A percentile compares a stretch with the other conserved stretches of the same genome.
phyloP scores from a whole-genome alignment of 2,888 invertebrate genomes.

The Crioceris asparagi region DNA sequence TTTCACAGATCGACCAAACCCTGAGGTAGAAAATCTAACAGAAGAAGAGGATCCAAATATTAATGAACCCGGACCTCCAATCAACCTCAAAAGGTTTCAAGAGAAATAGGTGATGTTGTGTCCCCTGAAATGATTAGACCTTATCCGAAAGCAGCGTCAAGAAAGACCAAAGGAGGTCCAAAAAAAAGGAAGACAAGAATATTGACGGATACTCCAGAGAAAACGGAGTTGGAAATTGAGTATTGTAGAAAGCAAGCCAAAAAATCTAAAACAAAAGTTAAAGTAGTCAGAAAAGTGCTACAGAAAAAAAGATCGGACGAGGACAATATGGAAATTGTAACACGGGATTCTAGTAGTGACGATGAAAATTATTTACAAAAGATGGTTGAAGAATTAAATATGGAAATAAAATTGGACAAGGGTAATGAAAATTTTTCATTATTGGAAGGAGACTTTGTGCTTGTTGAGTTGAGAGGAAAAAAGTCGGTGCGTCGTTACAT shows the following conservation, averaged over 20 bases:
- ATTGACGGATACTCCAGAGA: slow-evolving; percentile 12
- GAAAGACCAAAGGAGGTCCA: neutral
- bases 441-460: slow-evolving; percentile 14
- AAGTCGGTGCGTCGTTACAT: slow-evolving; percentile 12
- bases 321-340: slow-evolving; percentile 7
- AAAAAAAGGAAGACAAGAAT: slow-evolving; percentile 8
- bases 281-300: slow-evolving; percentile 8
- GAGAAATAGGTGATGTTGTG: too few relatives aligned
- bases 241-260: slow-evolving; percentile 3
- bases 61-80: neutral
- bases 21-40: neutral
- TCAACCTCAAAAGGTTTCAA: slow-evolving; percentile 2
- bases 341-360: too few relatives aligned
- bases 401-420: slow-evolving; percentile 9
- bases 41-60: neutral
- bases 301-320: slow-evolving; percentile 10
- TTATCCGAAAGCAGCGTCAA: neutral
- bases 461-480: slow-evolving; percentile 13
- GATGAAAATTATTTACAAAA: too few relatives aligned
- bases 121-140: slow-evolving; percentile 1
- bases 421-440: slow-evolving; percentile 9
- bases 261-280: slow-evolving; percentile 4
- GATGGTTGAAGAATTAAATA: slow-evolving; percentile 8
- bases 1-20: slow-evolving; percentile 8
- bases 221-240: slow-evolving; percentile 8